Evolutionary conservation across 2,888 invertebrate genomes (phyloP), one percentile per base, ranked within the genome.

Genomic region (Scaptomyza reducta): DNA sequence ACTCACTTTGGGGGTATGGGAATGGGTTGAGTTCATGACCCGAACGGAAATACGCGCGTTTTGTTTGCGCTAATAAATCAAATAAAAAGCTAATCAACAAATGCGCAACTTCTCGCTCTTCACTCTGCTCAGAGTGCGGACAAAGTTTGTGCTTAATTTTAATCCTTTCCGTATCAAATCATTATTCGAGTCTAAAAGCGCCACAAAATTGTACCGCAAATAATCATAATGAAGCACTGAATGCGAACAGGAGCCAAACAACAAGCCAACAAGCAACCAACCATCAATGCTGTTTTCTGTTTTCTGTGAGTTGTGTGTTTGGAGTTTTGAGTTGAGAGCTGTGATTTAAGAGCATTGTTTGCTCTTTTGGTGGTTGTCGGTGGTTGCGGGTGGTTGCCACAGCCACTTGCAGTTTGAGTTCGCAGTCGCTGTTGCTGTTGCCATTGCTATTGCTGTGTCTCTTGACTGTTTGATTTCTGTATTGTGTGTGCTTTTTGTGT

Each of bases 121-220:
- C 33, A 3, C 33, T 5, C 13, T 35, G 7, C 4, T 33, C 33
- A 13, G 67, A 56, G 64, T 18, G 69, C 74, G 58, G 79, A 65
- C 56, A 75, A 90, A 85, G 85, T 88, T 89, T 90, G 85, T 84
- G 87, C 89, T 88, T 91, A 91, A 91, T 91, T 90, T 89, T 91
- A 91, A 91, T 91, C 91, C 91, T 90, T 91, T 91, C 89, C 90
- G 89, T 88, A 89, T 90, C 90, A 88, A 91, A 91, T 91, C 89
- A 89, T 88, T 79, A 74, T 79, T 75, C 65, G 70, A 59, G 60
- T 79, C 77, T 53, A 74, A 79, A 69, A 77, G 72, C 74, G 72
- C 85, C 83, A 76, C 83, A 80, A 83, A 83, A 89, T 86, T 84
- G 78, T 71, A 89, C 89, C 89, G 83, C 89, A 89, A 89, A 89